These are phyloP conservation scores for Mobula birostris DNA, from an alignment of 2,113 vertebrate species.

Conservation along the genomic window DNA sequence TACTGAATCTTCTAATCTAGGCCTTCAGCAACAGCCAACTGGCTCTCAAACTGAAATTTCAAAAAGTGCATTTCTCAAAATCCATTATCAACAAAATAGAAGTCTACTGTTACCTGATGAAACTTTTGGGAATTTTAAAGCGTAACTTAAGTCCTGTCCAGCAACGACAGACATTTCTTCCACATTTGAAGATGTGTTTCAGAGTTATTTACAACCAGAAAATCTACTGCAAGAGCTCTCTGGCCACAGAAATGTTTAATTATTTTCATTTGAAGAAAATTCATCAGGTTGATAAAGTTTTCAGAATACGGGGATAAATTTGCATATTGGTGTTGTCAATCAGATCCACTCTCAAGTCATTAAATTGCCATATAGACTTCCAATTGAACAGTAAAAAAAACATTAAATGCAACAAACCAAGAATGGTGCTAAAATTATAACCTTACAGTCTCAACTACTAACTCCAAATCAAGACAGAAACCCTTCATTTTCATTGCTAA, in stretches of 20 bases:
- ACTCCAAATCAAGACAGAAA: background rate
- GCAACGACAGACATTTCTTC: background rate
- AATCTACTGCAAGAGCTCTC: background rate
- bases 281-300: background rate
- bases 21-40: background rate
- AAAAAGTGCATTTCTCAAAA: constrained; percentile 14
- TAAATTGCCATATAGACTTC: background rate
- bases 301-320: background rate
- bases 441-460: background rate
- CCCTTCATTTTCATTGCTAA: background rate
- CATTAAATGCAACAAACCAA: background rate
- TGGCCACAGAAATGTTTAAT: background rate
- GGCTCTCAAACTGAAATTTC: background rate
- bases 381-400: background rate
- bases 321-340: background rate
- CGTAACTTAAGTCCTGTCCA: background rate
- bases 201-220: background rate
- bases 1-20: background rate
- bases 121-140: background rate
- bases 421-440: background rate
- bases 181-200: background rate
- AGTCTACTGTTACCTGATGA: background rate
- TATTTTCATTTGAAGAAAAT: too few relatives aligned
- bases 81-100: background rate
- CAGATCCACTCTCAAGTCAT: background rate